Conservation (phyloP, 2,797 vertebrate species). For the Macropodus opercularis region DNA sequence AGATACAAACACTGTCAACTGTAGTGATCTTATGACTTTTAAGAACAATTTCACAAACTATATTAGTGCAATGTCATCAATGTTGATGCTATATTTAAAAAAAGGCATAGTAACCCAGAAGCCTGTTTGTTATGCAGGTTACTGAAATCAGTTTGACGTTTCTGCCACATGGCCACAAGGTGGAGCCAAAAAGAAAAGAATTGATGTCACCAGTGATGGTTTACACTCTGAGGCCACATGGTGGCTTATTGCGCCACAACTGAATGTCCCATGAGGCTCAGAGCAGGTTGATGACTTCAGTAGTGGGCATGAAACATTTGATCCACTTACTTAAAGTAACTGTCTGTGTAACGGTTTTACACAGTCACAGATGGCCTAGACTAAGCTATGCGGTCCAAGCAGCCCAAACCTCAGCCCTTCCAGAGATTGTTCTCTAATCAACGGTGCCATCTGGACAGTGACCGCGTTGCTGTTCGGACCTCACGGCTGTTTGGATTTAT, state of each 20-base stretch:
- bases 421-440: constrained; percentile 48
- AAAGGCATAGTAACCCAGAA: background rate
- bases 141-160: constrained; percentile 15
- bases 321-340: constrained; percentile 19
- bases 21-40: background rate
- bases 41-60: background rate
- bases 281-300: constrained; percentile 58
- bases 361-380: constrained; percentile 35
- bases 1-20: background rate
- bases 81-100: constrained; percentile 1
- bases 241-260: constrained; percentile 48
- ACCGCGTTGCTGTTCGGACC: constrained; percentile 61
- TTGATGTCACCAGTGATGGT: constrained; percentile 4
- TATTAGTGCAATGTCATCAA: background rate
- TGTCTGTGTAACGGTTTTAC: constrained; percentile 15
- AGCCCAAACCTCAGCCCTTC: constrained; percentile 30
- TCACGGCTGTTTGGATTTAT: constrained; percentile 67
- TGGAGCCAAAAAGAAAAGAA: constrained; percentile 78
- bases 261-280: constrained; percentile 8
- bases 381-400: constrained; percentile 34
- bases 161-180: constrained; percentile 62
- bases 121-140: background rate
- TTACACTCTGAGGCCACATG: constrained; percentile 51
- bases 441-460: constrained; percentile 69
- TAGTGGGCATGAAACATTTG: constrained; percentile 22